Evolutionary conservation across 2,888 invertebrate genomes (phyloP).

Genomic region (Tenthredo scrophulariae): DNA sequence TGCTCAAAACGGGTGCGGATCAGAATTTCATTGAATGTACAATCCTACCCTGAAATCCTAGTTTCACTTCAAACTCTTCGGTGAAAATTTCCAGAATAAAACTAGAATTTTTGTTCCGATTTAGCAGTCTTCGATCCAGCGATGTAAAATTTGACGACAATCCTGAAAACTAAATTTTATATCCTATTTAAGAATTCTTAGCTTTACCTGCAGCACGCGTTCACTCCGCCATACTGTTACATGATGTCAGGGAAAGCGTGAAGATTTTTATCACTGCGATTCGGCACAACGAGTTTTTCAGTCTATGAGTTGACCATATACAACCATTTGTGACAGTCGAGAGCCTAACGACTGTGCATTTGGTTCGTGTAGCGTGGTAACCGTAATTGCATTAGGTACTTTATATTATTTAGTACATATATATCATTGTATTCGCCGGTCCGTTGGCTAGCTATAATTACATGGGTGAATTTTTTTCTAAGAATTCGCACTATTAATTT

Average conservation of each 20-base stretch:
- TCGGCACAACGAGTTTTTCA: slow-evolving; percentile 33
- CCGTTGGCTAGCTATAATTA: background rate
- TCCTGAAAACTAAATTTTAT: background rate
- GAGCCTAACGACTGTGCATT: background rate
- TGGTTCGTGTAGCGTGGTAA: background rate
- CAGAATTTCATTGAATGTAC: too few relatives aligned
- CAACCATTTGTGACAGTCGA: background rate
- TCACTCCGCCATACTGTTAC: background rate
- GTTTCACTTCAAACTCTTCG: background rate
- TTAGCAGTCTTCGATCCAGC: background rate
- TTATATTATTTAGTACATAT: background rate
- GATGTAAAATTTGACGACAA: background rate
- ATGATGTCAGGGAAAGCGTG: slow-evolving; percentile 35
- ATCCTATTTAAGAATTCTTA: background rate
- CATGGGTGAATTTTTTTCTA: background rate
- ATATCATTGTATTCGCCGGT: slow-evolving; percentile 27
- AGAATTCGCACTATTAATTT: background rate
- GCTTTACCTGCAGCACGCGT: background rate
- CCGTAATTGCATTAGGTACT: slow-evolving; percentile 22
- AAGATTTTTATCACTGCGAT: slow-evolving; percentile 39
- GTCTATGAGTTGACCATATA: background rate
- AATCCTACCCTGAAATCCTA: too few relatives aligned
- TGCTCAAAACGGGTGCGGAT: too few relatives aligned
- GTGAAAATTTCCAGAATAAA: too few relatives aligned
- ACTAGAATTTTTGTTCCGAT: background rate